Conservation (phyloP, 2,113 vertebrate species). For the Sylvia atricapilla region DNA sequence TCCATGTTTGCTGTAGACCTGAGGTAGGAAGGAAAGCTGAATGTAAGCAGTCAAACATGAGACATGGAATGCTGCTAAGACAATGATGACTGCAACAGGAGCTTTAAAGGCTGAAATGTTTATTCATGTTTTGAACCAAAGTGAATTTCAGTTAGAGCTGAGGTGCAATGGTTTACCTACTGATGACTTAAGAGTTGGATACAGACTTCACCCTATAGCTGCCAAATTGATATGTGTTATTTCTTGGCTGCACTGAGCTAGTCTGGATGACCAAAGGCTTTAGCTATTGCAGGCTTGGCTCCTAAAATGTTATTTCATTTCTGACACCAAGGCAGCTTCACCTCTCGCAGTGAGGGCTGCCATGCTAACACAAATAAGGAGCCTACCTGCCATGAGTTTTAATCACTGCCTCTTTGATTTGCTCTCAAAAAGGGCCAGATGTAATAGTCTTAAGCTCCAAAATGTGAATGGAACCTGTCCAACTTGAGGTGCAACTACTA, state of each 20-base stretch:
- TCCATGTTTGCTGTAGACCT: not conserved
- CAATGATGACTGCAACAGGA: not conserved
- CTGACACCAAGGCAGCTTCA: not conserved
- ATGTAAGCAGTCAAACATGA: not conserved
- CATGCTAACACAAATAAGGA: not conserved
- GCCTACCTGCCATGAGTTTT: not conserved
- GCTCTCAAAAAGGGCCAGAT: not conserved
- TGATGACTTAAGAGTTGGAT: not conserved
- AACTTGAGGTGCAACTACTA: not conserved
- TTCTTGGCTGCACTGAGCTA: not conserved
- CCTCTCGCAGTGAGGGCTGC: not conserved
- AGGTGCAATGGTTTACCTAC: not conserved
- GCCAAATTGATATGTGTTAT: not conserved
- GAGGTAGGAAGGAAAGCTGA: not conserved
- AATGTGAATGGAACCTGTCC: not conserved
- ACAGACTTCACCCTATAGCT: not conserved
- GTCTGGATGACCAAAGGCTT: not conserved
- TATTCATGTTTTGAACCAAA: not conserved
- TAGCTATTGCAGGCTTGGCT: not conserved
- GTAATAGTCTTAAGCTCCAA: not conserved
- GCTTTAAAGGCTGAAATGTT: not conserved
- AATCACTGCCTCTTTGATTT: not conserved
- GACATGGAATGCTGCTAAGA: not conserved
- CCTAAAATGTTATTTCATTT: not conserved
- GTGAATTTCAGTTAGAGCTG: not conserved